These are phyloP conservation scores for Drosophila tani DNA, from an alignment of 1,140 invertebrate genomes.

Conservation along the genomic window DNA sequence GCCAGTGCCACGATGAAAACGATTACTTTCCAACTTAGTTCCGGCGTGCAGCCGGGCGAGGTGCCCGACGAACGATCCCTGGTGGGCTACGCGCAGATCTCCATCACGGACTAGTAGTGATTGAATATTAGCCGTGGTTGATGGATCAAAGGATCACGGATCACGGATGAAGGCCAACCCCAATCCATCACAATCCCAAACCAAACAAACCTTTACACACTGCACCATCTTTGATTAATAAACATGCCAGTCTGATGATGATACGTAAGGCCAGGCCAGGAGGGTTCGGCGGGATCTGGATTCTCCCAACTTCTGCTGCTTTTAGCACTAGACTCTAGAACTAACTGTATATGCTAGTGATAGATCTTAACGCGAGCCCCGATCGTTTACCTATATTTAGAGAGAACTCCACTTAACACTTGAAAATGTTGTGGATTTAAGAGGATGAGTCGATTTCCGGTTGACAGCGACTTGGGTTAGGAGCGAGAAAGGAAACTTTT, in stretches of 20 bases:
- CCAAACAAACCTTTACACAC: conserved; percentile 20
- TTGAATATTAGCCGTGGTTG: conserved; percentile 1
- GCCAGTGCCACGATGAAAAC: conserved; percentile 87
- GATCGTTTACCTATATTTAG: conserved; percentile 72
- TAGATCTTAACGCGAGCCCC: conserved; percentile 69
- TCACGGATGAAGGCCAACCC: conserved; percentile 21
- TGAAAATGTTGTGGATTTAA: conserved; percentile 6
- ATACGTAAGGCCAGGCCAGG: conserved; percentile 61
- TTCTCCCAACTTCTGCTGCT: conserved; percentile 53
- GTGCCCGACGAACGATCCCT: conserved; percentile 96
- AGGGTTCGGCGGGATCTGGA: conserved; percentile 25
- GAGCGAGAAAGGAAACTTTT: conserved; percentile 1
- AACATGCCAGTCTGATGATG: conserved; percentile 55
- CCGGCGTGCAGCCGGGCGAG: conserved; percentile 90
- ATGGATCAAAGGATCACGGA: conserved; percentile 24
- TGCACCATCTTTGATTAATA: conserved; percentile 17
- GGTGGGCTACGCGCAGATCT: conserved; percentile 98
- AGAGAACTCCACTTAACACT: conserved; percentile 28
- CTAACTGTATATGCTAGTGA: conserved; percentile 75
- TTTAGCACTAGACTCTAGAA: conserved; percentile 74
- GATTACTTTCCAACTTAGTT: conserved; percentile 95
- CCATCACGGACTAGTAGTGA: conserved; percentile 93
- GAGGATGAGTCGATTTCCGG: conserved; percentile 27
- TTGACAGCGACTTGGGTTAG: conserved; percentile 3
- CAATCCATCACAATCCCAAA: conserved; percentile 31